Conservation (phyloP, 2,113 vertebrate genomes). For the Butorides virescens region DNA sequence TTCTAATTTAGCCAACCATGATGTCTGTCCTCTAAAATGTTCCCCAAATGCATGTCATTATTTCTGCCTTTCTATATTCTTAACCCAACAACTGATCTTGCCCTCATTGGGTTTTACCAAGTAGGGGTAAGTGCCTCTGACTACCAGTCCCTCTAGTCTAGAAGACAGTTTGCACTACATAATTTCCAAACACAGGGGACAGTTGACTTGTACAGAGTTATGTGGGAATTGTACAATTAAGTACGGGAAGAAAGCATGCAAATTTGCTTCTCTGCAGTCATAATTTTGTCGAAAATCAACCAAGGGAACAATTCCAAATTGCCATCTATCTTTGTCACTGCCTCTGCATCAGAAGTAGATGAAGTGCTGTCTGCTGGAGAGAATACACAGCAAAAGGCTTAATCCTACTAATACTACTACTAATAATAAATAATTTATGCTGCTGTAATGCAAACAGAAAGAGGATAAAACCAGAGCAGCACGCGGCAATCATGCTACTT, state of each 20-base stretch:
- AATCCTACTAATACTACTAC: not conserved
- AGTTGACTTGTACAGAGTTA: not conserved
- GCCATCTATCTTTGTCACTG: not conserved
- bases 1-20: not conserved
- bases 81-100: not conserved
- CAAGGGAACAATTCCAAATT: not conserved
- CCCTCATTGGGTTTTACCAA: not conserved
- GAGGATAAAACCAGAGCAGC: slow-evolving; percentile 3
- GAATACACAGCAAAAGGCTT: not conserved
- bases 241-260: not conserved
- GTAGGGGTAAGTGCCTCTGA: not conserved
- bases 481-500: not conserved
- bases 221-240: not conserved
- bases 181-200: not conserved
- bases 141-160: not conserved
- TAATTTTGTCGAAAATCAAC: not conserved
- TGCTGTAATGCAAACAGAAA: not conserved
- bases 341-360: not conserved
- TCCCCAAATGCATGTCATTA: not conserved
- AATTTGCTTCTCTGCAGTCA: not conserved
- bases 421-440: not conserved
- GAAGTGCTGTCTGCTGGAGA: not conserved
- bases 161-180: not conserved
- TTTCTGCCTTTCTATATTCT: not conserved
- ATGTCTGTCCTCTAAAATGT: not conserved